Base-by-base conservation (phyloP, 2,888 invertebrate species). In the Xestoiulus laeticollis region DNA sequence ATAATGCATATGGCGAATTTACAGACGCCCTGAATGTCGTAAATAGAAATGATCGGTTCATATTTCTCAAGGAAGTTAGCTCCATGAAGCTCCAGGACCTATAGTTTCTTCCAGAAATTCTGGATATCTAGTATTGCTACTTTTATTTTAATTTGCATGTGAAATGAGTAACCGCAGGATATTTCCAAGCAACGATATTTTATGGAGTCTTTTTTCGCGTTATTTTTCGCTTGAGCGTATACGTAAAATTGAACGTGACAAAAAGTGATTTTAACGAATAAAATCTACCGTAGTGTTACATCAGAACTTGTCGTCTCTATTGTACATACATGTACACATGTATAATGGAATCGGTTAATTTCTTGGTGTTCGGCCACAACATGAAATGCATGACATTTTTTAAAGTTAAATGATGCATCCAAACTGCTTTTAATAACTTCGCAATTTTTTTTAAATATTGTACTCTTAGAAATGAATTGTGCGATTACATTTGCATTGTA, bases 61-160 rank as follows among this genome's bases (percentile, higher is more conserved):
- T 68, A 10, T 68, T 59, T 19, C 59, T 68, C 68, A 26, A 22
- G 22, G 6, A 68, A 68, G 26, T 26, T 26, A 5, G 22, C 22
- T 68, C 0, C 22, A 22, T 8, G 26, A 68, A 5, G 22, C 22
- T 68, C 0, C 22, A 22, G 1, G 26, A 26, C 8, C 19, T 59
- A 16, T 16, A 3, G 22, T 22, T 22, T 68, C 68, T 19, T 68
- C 22, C 22, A 22, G 6, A 22, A 68, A 68, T 68, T n/a, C 68
- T 26, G 26, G 10, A 26, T 26, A 68, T n/a, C 22, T 8, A n/a
- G 10, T 10, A 68, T 68, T 68, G 22, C 12, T 68, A 68, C 22
- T 68, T 26, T 10, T 68, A 68, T 68, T 68, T 68, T 68, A 68
- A 68, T 68, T 68, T 68, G 68, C 68, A 68, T 68, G 26, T 12